Evolutionary conservation across 2,888 invertebrate genomes (phyloP).

Genomic region (Adelognathus sp.): DNA sequence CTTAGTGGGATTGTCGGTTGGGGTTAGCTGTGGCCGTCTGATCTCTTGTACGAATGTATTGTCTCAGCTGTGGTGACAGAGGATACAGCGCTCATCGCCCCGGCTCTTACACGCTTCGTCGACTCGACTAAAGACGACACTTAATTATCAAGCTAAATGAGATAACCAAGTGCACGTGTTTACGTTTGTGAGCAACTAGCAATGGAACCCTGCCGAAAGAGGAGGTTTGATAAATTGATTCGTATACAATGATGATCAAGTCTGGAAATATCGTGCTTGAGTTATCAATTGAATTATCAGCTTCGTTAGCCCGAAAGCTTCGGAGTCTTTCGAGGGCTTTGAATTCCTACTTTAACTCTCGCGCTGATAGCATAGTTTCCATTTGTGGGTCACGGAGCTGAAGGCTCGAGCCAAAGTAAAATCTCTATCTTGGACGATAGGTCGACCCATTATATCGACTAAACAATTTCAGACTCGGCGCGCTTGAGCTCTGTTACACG

Average conservation of each 20-base stretch:
- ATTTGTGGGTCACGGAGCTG: constrained; percentile 43
- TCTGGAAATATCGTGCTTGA: constrained; percentile 26
- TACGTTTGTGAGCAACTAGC: constrained; percentile 36
- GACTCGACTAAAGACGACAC: constrained; percentile 61
- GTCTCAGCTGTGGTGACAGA: constrained; percentile 63
- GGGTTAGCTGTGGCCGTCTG: constrained; percentile 38
- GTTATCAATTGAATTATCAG: not conserved
- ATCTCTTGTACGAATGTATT: constrained; percentile 64
- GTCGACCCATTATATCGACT: constrained; percentile 66
- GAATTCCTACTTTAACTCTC: constrained; percentile 1
- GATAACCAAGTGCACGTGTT: constrained; percentile 60
- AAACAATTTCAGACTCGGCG: constrained; percentile 62
- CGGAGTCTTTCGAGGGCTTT: not conserved
- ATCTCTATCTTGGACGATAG: constrained; percentile 40
- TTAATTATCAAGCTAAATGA: constrained; percentile 70
- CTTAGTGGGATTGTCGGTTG: constrained; percentile 42
- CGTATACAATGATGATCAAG: constrained; percentile 36
- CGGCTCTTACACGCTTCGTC: constrained; percentile 64
- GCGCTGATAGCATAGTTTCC: constrained; percentile 32
- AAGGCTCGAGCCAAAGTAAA: constrained; percentile 42
- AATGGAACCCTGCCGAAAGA: constrained; percentile 25
- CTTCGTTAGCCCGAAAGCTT: not conserved
- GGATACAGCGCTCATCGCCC: constrained; percentile 42
- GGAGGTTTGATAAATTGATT: constrained; percentile 49
- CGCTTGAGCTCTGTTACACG: constrained; percentile 54